Conservation (phyloP, 2,888 invertebrate genomes). For the Augochlorella aurata region DNA sequence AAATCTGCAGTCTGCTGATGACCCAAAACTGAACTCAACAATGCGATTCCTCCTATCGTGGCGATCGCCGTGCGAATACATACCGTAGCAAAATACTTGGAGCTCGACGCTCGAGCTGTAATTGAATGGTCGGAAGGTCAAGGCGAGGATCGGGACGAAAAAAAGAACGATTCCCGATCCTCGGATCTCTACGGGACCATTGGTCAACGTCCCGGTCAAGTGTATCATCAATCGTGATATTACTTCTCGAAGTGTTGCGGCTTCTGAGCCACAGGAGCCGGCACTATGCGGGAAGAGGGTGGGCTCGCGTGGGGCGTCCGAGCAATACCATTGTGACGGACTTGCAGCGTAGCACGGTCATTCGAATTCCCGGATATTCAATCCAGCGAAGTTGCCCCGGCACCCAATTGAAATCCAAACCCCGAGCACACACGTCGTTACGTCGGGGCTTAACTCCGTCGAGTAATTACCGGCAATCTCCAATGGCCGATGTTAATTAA, state of each 20-base stretch:
- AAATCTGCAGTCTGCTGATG: too few species aligned
- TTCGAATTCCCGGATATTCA: slow-evolving; percentile 21
- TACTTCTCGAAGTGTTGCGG: slow-evolving; percentile 1
- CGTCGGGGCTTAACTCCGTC: slow-evolving; percentile 12
- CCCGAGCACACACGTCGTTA: slow-evolving; percentile 7
- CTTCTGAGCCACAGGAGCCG: background rate
- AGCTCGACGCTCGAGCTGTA: too few species aligned
- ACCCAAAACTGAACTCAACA: too few species aligned
- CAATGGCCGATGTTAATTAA: slow-evolving; percentile 24
- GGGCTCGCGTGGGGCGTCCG: background rate
- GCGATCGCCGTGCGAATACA: too few species aligned
- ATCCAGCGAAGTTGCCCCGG: slow-evolving; percentile 5
- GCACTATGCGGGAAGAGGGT: background rate
- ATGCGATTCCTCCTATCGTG: too few species aligned
- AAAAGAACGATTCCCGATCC: background rate
- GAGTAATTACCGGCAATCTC: slow-evolving; percentile 18
- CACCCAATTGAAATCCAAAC: slow-evolving; percentile 26
- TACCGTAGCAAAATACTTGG: too few species aligned
- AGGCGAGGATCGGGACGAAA: background rate
- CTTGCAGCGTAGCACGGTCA: background rate
- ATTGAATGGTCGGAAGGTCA: background rate
- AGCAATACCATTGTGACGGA: background rate
- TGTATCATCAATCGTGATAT: slow-evolving; percentile 1
- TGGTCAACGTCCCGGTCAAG: background rate
- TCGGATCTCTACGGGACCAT: background rate